phyloP scores from a whole-genome alignment of 2,888 invertebrate species.

The Limenitis arthemis region DNA sequence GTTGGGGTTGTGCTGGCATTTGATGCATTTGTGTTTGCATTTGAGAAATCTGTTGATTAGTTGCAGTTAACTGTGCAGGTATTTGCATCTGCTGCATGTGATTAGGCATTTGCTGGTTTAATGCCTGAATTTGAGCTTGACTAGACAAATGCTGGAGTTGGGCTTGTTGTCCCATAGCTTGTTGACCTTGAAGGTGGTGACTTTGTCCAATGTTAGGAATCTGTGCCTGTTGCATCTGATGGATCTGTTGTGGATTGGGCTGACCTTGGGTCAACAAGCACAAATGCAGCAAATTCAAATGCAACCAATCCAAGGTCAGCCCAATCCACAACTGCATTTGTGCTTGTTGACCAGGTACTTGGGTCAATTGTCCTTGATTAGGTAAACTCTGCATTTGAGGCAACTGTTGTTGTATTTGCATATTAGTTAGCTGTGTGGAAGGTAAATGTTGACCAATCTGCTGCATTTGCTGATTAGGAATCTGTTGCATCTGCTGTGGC shows the following conservation, averaged over 20 bases:
- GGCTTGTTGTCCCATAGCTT: conserved; percentile 61
- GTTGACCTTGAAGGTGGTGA: conserved; percentile 64
- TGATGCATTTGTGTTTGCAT: conserved; percentile 69
- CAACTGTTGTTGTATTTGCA: conserved; percentile 68
- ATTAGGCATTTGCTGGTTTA: conserved; percentile 69
- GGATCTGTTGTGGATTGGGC: conserved; percentile 62
- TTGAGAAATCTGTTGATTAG: conserved; percentile 64
- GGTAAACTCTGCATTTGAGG: conserved; percentile 65
- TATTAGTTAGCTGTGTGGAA: conserved; percentile 60
- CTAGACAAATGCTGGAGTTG: conserved; percentile 66
- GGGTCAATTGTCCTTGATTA: conserved; percentile 60
- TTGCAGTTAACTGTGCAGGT: conserved; percentile 54
- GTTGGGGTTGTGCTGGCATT: conserved; percentile 63
- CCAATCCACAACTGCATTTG: too few species aligned
- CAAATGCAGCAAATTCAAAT: too few species aligned
- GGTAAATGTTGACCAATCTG: conserved; percentile 65
- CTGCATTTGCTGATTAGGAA: conserved; percentile 68
- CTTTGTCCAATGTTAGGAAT: conserved; percentile 61
- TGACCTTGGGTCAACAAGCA: too few species aligned
- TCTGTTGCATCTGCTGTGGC: conserved; percentile 69
- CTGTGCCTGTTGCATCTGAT: conserved; percentile 65
- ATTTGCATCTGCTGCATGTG: conserved; percentile 71
- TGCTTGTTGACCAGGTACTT: conserved; percentile 61
- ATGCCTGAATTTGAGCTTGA: conserved; percentile 66
- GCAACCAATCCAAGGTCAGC: too few species aligned